Conservation (phyloP, 2,888 invertebrate species). For the Ichneumoninae sp. region DNA sequence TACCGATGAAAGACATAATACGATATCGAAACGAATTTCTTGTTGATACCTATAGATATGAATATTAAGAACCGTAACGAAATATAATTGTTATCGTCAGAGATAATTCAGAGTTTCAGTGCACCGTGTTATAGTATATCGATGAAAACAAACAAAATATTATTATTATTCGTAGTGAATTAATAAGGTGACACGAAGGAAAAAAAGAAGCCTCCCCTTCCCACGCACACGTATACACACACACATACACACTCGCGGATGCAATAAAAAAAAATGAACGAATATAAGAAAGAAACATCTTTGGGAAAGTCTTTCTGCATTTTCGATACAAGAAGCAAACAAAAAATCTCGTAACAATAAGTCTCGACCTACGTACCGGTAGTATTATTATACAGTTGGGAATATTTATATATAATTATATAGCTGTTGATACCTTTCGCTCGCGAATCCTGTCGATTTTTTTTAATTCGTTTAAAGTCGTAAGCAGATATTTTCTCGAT, state of each 20-base stretch:
- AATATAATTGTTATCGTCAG: slow-evolving; percentile 69
- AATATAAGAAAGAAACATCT: slow-evolving; percentile 22
- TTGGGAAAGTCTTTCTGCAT: background rate
- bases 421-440: slow-evolving; percentile 28
- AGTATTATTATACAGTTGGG: slow-evolving; percentile 31
- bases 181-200: slow-evolving; percentile 43
- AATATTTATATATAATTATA: slow-evolving; percentile 46
- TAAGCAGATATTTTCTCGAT: slow-evolving; percentile 5
- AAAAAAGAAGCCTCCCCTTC: slow-evolving; percentile 22
- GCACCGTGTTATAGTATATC: slow-evolving; percentile 73
- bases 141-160: slow-evolving; percentile 53
- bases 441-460: background rate
- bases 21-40: slow-evolving; percentile 73
- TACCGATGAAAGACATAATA: background rate
- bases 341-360: slow-evolving; percentile 24
- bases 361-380: slow-evolving; percentile 23
- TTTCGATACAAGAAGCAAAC: background rate
- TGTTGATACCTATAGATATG: slow-evolving; percentile 73
- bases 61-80: slow-evolving; percentile 60
- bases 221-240: slow-evolving; percentile 34
- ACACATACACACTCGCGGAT: background rate
- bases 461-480: slow-evolving; percentile 31
- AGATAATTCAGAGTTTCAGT: slow-evolving; percentile 71
- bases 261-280: slow-evolving; percentile 13
- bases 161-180: slow-evolving; percentile 45